Percentiles rank a stretch among this genome's conserved stretches.
Conservation (phyloP, 1,140 invertebrate species). For the Drosophila virilis region DNA sequence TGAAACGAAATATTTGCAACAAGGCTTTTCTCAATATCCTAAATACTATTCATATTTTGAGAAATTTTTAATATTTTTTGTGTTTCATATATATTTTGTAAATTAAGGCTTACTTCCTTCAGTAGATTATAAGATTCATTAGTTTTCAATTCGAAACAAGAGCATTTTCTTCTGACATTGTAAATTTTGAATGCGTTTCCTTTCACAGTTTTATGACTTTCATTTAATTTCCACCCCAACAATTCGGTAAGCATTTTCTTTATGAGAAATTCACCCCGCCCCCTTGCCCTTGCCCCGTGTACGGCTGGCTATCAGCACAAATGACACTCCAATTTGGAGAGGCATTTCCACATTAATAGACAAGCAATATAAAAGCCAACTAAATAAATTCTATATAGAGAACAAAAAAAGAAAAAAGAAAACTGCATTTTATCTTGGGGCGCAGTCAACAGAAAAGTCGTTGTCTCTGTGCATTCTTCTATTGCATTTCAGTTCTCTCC, state of each 20-base stretch:
- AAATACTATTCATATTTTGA: not conserved
- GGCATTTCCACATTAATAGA: conserved; percentile 81
- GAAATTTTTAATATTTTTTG: too few species aligned
- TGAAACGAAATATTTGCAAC: not conserved
- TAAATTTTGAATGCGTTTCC: conserved; percentile 34
- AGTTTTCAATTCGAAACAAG: conserved; percentile 15
- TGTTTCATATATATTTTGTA: not conserved
- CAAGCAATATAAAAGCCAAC: conserved; percentile 67
- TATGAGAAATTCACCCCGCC: not conserved
- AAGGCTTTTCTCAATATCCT: not conserved
- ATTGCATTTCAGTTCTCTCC: conserved; percentile 27
- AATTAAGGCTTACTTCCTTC: not conserved
- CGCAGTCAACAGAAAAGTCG: conserved; percentile 66
- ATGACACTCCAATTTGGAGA: conserved; percentile 81
- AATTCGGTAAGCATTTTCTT: conserved; percentile 50
- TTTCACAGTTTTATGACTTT: conserved; percentile 54
- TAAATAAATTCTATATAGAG: conserved; percentile 65
- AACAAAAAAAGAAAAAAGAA: conserved; percentile 37
- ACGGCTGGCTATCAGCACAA: conserved; percentile 51
- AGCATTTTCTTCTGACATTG: not conserved
- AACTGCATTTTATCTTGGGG: conserved; percentile 52
- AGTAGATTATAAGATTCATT: not conserved
- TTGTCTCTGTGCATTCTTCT: conserved; percentile 53
- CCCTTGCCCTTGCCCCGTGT: too few species aligned
- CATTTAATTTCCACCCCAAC: conserved; percentile 54